These are phyloP conservation scores for Anas flavirostris DNA, from an alignment of 2,797 vertebrate species.

Conservation along the genomic window DNA sequence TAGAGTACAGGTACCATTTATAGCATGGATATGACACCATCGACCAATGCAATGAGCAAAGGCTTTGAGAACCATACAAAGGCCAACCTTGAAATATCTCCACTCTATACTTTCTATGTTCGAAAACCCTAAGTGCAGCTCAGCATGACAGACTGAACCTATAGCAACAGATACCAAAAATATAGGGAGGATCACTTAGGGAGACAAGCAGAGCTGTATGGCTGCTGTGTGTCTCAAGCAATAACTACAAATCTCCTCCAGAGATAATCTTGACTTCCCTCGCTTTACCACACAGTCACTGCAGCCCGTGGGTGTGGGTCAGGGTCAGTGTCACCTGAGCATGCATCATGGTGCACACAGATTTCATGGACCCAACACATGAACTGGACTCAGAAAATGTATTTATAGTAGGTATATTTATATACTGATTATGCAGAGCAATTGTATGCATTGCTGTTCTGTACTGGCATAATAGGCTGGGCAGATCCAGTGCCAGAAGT, in stretches of 20 bases:
- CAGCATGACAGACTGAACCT: neutral
- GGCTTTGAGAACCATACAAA: neutral
- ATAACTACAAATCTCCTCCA: neutral
- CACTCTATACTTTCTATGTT: too few species aligned
- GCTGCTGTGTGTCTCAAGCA: neutral
- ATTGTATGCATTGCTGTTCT: too few species aligned
- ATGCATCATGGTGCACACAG: accelerated
- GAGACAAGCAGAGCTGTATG: accelerated
- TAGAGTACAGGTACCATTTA: neutral
- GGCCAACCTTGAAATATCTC: neutral
- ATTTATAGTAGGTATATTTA: too few species aligned
- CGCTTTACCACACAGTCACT: neutral
- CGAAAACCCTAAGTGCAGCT: accelerated
- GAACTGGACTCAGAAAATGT: neutral
- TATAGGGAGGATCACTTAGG: too few species aligned
- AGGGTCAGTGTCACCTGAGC: too few species aligned
- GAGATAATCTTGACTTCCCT: too few species aligned
- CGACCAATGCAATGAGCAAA: accelerated
- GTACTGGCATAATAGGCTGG: accelerated
- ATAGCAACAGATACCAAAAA: neutral
- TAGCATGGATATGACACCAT: accelerated
- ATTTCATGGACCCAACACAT: neutral
- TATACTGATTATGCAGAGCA: neutral
- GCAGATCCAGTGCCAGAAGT: accelerated
- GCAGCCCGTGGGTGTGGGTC: accelerated